Base-by-base conservation (phyloP, 2,797 vertebrate genomes). In the Threskiornis aethiopicus region DNA sequence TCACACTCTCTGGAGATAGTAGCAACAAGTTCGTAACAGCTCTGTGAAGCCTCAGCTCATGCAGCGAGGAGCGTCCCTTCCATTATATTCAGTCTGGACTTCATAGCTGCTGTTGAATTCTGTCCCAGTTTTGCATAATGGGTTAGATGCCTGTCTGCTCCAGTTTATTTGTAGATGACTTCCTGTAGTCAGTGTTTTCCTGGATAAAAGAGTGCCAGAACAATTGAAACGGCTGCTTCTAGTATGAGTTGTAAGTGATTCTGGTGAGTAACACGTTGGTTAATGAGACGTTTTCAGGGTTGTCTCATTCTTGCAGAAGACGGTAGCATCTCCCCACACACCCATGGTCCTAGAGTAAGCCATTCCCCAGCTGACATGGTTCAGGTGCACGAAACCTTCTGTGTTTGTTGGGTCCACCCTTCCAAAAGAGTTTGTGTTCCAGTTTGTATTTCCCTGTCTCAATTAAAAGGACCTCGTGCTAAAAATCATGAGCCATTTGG, bases 321-420 rank as follows among this genome's bases (percentile, higher is more conserved):
- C 8, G 19, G 37, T 55, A 21, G 8, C 5, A 1, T 5, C 13
- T 64, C 6, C 17, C 16, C 5, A 9, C 9, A 6, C 8, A 22
- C 6, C 12, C 7, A 1, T 26, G 24, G 22, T 84, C 33, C 29
- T 51, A 35, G 15, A 66, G 46, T 4, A 66, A 70, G 11, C 39
- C 5, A 2, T 31, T 62, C 21, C 33, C 8, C 28, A 35, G 0
- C 7, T 9, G 70, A 10, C 4, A 5, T 5, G 5, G 16, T 49
- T 41, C 70, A 59, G 25, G 9, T 41, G 11, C 29, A 25, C 1
- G 1, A 81, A 59, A 54, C 41, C 10, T 70, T 14, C 24, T 6
- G 1, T 46, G 42, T 11, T 33, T 79, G 4, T 71, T 66, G 26
- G 29, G 14, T 7, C 18, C 22, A 37, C 19, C 18, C 28, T 55